These are phyloP conservation scores for Apostichopus californicus DNA, from an alignment of 35 echinoderm and acorn worm genomes.

Conservation along the genomic window DNA sequence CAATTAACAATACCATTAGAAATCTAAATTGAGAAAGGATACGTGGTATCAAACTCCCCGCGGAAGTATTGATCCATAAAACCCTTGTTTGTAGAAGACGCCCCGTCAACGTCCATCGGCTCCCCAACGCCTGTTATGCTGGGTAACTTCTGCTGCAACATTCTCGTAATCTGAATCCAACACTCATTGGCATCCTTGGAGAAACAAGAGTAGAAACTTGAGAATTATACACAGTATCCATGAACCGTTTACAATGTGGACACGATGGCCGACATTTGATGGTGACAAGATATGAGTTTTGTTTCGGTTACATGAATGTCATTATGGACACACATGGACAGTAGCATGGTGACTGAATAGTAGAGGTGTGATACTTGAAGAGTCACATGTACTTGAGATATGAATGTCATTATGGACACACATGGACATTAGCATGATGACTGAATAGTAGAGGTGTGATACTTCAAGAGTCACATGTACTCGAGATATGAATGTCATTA, in stretches of 20 bases:
- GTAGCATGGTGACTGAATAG: not conserved
- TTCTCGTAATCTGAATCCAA: slow-evolving; percentile 85
- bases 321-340: no score
- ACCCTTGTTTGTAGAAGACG: slow-evolving; percentile 42
- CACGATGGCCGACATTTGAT: not conserved
- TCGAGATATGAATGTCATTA: no score
- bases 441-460: no score
- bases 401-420: no score
- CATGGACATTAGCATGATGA: no score
- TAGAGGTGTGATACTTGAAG: no score
- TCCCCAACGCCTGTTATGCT: not conserved
- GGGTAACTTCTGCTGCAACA: slow-evolving; percentile 86
- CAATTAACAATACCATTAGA: not conserved
- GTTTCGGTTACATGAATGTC: no score
- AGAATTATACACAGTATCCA: not conserved
- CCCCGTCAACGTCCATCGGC: slow-evolving; percentile 25
- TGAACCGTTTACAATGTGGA: no score
- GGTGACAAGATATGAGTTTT: not conserved
- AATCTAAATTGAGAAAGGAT: slow-evolving; percentile 67
- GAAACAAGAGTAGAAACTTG: not conserved
- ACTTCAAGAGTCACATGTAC: no score
- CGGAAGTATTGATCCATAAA: slow-evolving; percentile 99
- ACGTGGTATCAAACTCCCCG: slow-evolving; percentile 74
- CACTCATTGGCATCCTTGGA: slow-evolving; percentile 98
- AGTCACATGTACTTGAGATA: no score